Conservation (phyloP, 2,888 invertebrate genomes). For the Temnothorax rugatulus region DNA sequence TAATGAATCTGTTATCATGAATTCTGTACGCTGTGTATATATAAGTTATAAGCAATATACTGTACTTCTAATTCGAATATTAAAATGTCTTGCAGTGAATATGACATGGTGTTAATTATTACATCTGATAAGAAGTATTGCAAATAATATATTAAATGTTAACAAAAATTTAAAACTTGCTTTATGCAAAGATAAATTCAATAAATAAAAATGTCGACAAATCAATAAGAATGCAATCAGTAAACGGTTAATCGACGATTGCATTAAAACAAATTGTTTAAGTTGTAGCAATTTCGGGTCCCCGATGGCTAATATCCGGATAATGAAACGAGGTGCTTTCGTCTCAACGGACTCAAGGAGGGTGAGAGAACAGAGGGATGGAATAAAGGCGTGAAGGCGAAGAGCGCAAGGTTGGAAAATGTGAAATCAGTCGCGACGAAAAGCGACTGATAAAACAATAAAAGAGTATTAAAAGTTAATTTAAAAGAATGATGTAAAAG, state of each 20-base stretch:
- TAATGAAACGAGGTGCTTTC: constrained; percentile 83
- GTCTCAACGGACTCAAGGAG: constrained; percentile 72
- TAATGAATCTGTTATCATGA: constrained; percentile 64
- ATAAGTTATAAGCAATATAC: constrained; percentile 52
- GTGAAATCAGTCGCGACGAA: constrained; percentile 73
- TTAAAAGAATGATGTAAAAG: constrained; percentile 68
- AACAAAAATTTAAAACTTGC: background rate
- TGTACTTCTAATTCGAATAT: background rate
- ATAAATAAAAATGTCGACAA: constrained; percentile 81
- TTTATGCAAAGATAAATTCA: background rate
- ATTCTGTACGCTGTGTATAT: constrained; percentile 50
- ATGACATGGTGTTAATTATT: constrained; percentile 9
- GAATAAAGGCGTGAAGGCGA: constrained; percentile 67
- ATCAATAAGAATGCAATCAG: constrained; percentile 79
- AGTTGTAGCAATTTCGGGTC: constrained; percentile 85
- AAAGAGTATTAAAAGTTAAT: constrained; percentile 83
- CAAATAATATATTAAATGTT: background rate
- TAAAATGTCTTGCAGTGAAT: background rate
- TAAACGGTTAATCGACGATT: constrained; percentile 82
- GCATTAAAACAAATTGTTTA: constrained; percentile 85
- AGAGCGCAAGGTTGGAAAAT: constrained; percentile 67
- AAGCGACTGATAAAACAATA: constrained; percentile 84
- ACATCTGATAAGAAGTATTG: background rate
- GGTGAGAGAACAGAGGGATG: constrained; percentile 64
- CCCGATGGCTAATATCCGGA: constrained; percentile 85